Base-by-base conservation (phyloP, 2,797 vertebrate species). In the Microcaecilia unicolor region DNA sequence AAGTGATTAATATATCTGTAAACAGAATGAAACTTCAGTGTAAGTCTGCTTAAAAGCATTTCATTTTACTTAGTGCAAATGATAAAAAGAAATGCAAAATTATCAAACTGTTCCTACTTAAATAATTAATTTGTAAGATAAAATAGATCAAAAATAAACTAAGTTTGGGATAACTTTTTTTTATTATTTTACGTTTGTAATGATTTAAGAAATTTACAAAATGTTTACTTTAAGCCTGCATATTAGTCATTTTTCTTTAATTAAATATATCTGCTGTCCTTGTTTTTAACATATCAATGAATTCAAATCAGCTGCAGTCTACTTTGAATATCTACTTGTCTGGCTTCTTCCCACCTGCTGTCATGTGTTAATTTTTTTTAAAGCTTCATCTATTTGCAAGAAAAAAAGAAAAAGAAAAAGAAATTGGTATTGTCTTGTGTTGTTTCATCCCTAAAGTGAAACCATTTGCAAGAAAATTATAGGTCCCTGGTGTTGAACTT, bases 391-490 rank as follows among this genome's bases (percentile, higher is more conserved):
- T 85, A 85, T 80, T 83, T 75, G 80, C 57, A 63, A 74, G 80
- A 76, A 57, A 67, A 72, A 55, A 58, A 44, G 42, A 55, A 58
- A 44, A 42, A 58, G 41, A 61, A 73, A 79, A 80, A 76, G 67
- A 82, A 81, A 89, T 83, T 80, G 70, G 70, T 79, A 86, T 91
- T 88, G 87, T 91, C 80, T 85, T 85, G 67, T 80, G 78, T 84
- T 74, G 84, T 91, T 93, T 93, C 85, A 90, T 90, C 84, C 76
- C 89, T 83, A 90, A 91, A 88, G 83, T 57, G 80, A 91, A 94
- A 92, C 84, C 78, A 92, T 93, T 92, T 93, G 83, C 78, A 79
- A 84, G 89, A 89, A 94, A 96, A 96, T 96, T 87, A 95, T 85
- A 84, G 87, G 89, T 90, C 90, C 88, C 87, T 71, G 76, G 88